Evolutionary conservation across 2,888 invertebrate species (phyloP).

Genomic region (Holacanthella duospinosa): DNA sequence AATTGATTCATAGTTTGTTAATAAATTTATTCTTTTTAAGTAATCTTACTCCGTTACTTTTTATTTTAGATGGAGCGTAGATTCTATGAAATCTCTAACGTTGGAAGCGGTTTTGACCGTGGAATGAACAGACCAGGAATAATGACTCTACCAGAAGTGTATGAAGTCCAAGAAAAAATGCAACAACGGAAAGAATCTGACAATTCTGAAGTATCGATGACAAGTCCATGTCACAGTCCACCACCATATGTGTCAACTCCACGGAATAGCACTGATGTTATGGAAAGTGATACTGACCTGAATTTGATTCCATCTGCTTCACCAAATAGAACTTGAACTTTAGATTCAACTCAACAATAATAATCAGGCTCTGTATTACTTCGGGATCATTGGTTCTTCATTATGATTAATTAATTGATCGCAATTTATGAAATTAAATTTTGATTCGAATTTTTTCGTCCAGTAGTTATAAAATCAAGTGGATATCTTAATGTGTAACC

Average conservation of each 20-base stretch:
- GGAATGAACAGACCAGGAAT: background rate
- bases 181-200: background rate
- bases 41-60: background rate
- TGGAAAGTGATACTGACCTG: too few relatives aligned
- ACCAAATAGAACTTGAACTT: too few relatives aligned
- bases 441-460: too few relatives aligned
- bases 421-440: too few relatives aligned
- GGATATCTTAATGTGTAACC: too few relatives aligned
- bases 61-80: constrained; percentile 4
- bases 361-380: too few relatives aligned
- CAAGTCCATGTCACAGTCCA: background rate
- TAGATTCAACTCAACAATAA: too few relatives aligned
- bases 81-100: constrained; percentile 10
- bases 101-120: background rate
- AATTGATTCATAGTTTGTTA: background rate
- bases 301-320: too few relatives aligned
- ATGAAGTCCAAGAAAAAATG: background rate
- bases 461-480: too few relatives aligned
- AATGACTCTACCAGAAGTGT: too few relatives aligned
- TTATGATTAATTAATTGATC: too few relatives aligned
- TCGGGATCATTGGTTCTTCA: too few relatives aligned
- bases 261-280: background rate
- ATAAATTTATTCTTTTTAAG: background rate
- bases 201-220: background rate
- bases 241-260: background rate